Conservation (phyloP, 2,113 vertebrate genomes). For the Callipepla californica region DNA sequence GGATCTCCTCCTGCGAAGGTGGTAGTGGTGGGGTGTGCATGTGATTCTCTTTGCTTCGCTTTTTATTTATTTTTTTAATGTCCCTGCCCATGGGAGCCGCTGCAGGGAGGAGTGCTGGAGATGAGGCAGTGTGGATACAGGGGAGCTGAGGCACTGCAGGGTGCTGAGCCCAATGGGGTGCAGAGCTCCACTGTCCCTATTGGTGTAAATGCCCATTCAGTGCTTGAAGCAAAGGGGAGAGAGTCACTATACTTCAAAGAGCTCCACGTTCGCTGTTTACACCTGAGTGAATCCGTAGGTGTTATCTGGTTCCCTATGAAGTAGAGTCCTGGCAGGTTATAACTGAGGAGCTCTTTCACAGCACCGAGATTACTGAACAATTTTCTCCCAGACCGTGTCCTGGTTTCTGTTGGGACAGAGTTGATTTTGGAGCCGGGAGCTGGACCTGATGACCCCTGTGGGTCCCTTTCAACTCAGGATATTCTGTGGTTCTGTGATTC, state of each 20-base stretch:
- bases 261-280: neutral
- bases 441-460: too few species aligned
- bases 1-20: conserved; percentile 49
- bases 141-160: neutral
- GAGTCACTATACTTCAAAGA: neutral
- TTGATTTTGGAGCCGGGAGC: neutral
- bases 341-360: neutral
- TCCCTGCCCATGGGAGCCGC: neutral
- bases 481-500: neutral
- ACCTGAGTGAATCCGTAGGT: neutral
- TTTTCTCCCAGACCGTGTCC: neutral
- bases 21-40: neutral
- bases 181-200: neutral
- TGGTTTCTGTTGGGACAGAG: neutral
- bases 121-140: neutral
- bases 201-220: neutral
- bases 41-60: neutral
- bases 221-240: neutral
- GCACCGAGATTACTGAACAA: neutral
- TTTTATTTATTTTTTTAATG: neutral
- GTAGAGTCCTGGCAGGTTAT: neutral
- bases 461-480: too few species aligned
- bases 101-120: neutral
- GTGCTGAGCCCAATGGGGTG: neutral
- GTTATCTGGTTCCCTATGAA: neutral